Percentiles rank a stretch among this genome's conserved stretches.
phyloP scores from a whole-genome alignment of 2,888 invertebrate genomes.

The Azorinus chamasolen region DNA sequence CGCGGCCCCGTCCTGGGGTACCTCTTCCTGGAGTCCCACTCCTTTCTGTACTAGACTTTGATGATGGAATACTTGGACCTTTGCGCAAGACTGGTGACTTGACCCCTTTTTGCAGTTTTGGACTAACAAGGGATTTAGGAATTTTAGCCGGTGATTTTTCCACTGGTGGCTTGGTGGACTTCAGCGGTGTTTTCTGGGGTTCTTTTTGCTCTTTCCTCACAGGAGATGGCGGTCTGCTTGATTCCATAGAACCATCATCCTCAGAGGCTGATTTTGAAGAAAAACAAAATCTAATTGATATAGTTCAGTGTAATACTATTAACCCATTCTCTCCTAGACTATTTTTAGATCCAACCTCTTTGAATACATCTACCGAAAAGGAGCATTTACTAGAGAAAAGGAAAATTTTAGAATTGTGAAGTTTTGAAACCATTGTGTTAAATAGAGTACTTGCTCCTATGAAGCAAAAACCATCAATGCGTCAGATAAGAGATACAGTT shows the following conservation, averaged over 20 bases:
- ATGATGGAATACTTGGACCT: slow-evolving; percentile 59
- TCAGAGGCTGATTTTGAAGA: slow-evolving; percentile 34
- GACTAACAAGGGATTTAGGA: slow-evolving; percentile 17
- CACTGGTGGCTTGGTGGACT: slow-evolving; percentile 44
- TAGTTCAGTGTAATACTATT: too few relatives aligned
- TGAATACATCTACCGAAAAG: too few relatives aligned
- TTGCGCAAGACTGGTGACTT: slow-evolving; percentile 44
- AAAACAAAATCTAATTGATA: too few relatives aligned
- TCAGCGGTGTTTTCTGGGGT: slow-evolving; percentile 31
- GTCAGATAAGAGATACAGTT: too few relatives aligned
- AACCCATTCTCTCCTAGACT: too few relatives aligned
- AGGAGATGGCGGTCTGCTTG: slow-evolving; percentile 42
- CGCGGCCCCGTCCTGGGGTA: slow-evolving; percentile 65
- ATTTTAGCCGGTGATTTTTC: slow-evolving; percentile 26
- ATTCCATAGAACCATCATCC: slow-evolving; percentile 42
- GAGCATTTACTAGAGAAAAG: too few relatives aligned
- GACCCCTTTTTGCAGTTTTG: background rate
- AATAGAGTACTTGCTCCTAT: too few relatives aligned
- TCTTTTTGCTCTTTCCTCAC: slow-evolving; percentile 39
- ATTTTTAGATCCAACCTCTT: too few relatives aligned
- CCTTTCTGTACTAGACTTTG: slow-evolving; percentile 19
- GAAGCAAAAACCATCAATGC: too few relatives aligned
- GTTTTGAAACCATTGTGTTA: too few relatives aligned
- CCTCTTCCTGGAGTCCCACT: slow-evolving; percentile 38
- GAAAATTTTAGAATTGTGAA: too few relatives aligned